Percentiles rank a stretch among this genome's conserved stretches.
phyloP scores from a whole-genome alignment of 2,113 vertebrate species.

The Rafetus swinhoei region DNA sequence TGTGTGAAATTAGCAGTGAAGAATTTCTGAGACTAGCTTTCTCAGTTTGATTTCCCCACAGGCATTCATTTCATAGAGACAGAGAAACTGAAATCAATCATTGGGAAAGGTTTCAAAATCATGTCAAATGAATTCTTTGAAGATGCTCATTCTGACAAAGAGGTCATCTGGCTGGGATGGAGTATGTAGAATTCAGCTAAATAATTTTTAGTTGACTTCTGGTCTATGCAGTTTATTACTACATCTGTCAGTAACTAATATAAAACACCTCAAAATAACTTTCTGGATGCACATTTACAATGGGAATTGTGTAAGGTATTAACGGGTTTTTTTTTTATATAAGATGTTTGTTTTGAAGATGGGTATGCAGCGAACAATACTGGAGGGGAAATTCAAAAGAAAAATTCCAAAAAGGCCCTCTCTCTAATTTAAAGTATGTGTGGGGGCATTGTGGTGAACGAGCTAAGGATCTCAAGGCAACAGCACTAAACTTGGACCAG shows the following conservation, averaged over 20 bases:
- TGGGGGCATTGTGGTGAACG: not conserved
- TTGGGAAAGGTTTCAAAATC: not conserved
- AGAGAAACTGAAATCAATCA: not conserved
- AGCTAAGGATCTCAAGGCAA: slow-evolving; percentile 17
- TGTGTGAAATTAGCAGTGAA: slow-evolving; percentile 8
- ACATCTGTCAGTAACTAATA: not conserved
- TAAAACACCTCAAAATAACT: not conserved
- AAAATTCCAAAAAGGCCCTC: not conserved
- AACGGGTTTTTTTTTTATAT: not conserved
- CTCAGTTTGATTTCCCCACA: not conserved
- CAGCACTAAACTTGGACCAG: too few species aligned
- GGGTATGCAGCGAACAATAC: not conserved
- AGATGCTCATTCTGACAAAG: not conserved
- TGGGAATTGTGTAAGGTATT: too few species aligned
- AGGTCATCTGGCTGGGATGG: not conserved
- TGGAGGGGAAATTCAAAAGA: not conserved
- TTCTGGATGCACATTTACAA: not conserved
- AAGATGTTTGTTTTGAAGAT: not conserved
- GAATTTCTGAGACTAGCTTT: not conserved
- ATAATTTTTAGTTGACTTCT: not conserved
- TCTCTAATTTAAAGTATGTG: not conserved
- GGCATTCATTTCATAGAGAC: not conserved
- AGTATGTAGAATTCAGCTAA: not conserved
- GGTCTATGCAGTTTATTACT: not conserved
- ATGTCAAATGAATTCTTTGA: not conserved